Evolutionary conservation across 1,140 invertebrate genomes (phyloP).

Genomic region (Helicorthomorpha holstii): DNA sequence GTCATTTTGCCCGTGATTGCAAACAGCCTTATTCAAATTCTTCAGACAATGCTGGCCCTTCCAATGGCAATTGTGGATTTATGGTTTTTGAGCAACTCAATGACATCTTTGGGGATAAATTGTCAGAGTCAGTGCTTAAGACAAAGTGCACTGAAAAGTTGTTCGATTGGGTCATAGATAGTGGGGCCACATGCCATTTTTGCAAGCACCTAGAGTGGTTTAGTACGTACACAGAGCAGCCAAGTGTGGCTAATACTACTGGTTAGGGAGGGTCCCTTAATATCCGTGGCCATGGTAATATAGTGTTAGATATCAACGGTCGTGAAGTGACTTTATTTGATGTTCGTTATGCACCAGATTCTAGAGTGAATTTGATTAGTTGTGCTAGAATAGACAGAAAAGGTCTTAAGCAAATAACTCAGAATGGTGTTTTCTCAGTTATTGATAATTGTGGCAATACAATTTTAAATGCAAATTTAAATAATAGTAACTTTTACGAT

Average conservation of each 20-base stretch:
- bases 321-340: background rate
- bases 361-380: background rate
- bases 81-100: background rate
- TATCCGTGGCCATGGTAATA: background rate
- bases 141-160: background rate
- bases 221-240: background rate
- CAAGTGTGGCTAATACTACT: background rate
- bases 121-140: background rate
- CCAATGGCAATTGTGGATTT: too few relatives aligned
- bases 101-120: background rate
- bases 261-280: background rate
- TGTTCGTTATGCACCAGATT: background rate
- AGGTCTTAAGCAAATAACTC: background rate
- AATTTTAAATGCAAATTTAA: background rate
- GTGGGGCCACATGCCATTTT: background rate
- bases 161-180: conserved; percentile 1
- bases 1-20: too few relatives aligned
- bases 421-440: background rate
- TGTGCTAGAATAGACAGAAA: background rate
- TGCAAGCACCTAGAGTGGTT: background rate
- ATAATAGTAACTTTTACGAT: background rate
- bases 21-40: too few relatives aligned
- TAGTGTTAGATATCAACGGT: background rate
- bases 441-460: background rate
- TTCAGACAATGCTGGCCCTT: too few relatives aligned